Evolutionary conservation across 2,113 vertebrate genomes (phyloP).

Genomic region (Hymenochirus boettgeri): DNA sequence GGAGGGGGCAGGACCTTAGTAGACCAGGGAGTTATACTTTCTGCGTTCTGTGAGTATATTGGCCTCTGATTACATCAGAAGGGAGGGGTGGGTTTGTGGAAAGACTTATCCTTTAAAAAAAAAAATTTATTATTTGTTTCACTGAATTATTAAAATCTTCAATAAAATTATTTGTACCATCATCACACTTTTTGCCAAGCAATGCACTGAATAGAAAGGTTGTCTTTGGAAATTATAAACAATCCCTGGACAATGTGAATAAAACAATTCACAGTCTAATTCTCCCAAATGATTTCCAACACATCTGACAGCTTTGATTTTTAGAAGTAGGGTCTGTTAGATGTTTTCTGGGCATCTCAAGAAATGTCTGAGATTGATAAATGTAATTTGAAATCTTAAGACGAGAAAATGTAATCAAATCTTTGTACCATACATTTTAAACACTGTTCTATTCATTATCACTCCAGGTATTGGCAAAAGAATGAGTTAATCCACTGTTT

Average conservation of each 20-base stretch:
- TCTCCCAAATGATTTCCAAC: conserved; percentile 30
- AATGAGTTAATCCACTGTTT: neutral
- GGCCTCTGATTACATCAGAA: too few species aligned
- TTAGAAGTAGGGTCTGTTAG: conserved; percentile 27
- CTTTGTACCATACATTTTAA: neutral
- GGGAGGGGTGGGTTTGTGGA: too few species aligned
- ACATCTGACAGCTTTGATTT: conserved; percentile 35
- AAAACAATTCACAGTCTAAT: conserved; percentile 37
- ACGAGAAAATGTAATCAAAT: neutral
- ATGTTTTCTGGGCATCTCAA: conserved; percentile 30
- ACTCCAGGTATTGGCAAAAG: neutral
- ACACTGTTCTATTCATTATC: neutral
- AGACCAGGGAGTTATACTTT: too few species aligned
- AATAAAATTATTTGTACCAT: too few species aligned
- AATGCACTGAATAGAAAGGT: neutral
- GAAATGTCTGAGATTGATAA: conserved; percentile 19
- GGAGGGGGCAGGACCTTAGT: too few species aligned
- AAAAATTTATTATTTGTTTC: too few species aligned
- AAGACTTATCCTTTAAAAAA: too few species aligned
- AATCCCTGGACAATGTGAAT: neutral
- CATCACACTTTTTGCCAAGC: too few species aligned
- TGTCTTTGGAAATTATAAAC: neutral
- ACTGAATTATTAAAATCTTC: too few species aligned
- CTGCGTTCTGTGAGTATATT: too few species aligned
- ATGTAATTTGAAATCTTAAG: neutral